phyloP scores from a whole-genome alignment of 2,888 invertebrate species.

The Drosophila ochracea region DNA sequence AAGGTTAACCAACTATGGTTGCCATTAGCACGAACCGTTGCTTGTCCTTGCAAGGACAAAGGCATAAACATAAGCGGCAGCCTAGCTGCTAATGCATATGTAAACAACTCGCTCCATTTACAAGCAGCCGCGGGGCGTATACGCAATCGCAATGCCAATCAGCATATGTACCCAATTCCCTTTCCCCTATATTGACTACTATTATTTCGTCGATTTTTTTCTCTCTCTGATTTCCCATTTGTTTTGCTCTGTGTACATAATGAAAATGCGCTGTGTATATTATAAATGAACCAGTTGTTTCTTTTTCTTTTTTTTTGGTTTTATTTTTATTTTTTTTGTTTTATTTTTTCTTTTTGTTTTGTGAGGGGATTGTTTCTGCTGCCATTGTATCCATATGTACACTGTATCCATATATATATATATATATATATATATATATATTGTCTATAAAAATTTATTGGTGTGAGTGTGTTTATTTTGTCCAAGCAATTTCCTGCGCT shows the following conservation, averaged over 20 bases:
- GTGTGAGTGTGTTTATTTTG: conserved; percentile 37
- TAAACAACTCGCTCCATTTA: conserved; percentile 62
- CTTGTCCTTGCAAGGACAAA: conserved; percentile 48
- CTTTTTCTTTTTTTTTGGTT: neutral
- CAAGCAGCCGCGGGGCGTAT: conserved; percentile 53
- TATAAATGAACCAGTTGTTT: conserved; percentile 55
- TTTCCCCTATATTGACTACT: conserved; percentile 9
- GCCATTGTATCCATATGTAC: conserved; percentile 25
- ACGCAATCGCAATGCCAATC: conserved; percentile 55
- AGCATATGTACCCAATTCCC: conserved; percentile 40
- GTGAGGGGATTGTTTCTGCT: conserved; percentile 22
- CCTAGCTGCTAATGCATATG: conserved; percentile 62
- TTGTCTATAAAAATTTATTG: conserved; percentile 1
- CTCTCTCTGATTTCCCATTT: conserved; percentile 24
- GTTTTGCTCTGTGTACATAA: conserved; percentile 42
- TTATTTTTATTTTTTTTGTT: neutral
- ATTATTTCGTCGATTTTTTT: conserved; percentile 20
- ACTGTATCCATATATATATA: conserved; percentile 11
- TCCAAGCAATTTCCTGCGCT: conserved; percentile 53
- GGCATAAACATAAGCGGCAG: conserved; percentile 31
- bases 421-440: conserved; percentile 7
- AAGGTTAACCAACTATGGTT: conserved; percentile 9
- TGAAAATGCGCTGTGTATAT: conserved; percentile 58
- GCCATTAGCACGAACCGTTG: conserved; percentile 26
- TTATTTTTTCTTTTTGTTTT: neutral